Evolutionary conservation across 2,888 invertebrate species (phyloP).

Genomic region (Adelognathus sp.): DNA sequence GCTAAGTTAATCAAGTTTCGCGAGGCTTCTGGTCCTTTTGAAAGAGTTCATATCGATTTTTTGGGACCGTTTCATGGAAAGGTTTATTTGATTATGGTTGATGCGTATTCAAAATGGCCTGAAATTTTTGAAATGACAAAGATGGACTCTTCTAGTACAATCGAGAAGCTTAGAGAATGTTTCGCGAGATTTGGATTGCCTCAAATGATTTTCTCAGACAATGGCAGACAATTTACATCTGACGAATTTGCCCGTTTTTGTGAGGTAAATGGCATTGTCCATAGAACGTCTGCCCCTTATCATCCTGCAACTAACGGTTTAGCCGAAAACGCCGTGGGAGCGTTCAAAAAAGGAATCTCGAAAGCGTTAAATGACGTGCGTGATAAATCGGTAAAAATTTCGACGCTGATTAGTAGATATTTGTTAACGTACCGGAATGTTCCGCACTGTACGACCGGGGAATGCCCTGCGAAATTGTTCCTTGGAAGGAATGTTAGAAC

Average conservation of each 20-base stretch:
- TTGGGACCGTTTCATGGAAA: slow-evolving; percentile 52
- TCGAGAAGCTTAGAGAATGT: slow-evolving; percentile 53
- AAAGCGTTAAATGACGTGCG: background rate
- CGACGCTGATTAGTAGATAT: slow-evolving; percentile 26
- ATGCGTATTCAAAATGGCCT: slow-evolving; percentile 48
- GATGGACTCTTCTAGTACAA: slow-evolving; percentile 23
- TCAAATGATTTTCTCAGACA: slow-evolving; percentile 53
- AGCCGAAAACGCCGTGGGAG: slow-evolving; percentile 43
- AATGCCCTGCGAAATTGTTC: slow-evolving; percentile 39
- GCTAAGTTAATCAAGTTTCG: slow-evolving; percentile 39
- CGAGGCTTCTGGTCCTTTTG: slow-evolving; percentile 22
- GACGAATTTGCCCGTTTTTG: slow-evolving; percentile 45
- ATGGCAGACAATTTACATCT: slow-evolving; percentile 50
- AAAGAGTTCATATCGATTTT: slow-evolving; percentile 60
- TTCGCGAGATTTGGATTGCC: slow-evolving; percentile 57
- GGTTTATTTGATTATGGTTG: slow-evolving; percentile 32
- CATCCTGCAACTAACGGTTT: slow-evolving; percentile 50
- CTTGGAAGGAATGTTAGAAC: slow-evolving; percentile 32
- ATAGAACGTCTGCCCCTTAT: slow-evolving; percentile 43
- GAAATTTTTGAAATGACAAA: slow-evolving; percentile 51
- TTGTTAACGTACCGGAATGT: slow-evolving; percentile 40
- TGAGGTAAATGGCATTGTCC: slow-evolving; percentile 47
- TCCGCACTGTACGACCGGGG: slow-evolving; percentile 44
- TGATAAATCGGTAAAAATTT: background rate
- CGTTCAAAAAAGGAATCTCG: slow-evolving; percentile 30